Evolutionary conservation across 2,888 invertebrate species (phyloP), one percentile per base, ranked within the genome.

Genomic region (Agrochola macilenta): DNA sequence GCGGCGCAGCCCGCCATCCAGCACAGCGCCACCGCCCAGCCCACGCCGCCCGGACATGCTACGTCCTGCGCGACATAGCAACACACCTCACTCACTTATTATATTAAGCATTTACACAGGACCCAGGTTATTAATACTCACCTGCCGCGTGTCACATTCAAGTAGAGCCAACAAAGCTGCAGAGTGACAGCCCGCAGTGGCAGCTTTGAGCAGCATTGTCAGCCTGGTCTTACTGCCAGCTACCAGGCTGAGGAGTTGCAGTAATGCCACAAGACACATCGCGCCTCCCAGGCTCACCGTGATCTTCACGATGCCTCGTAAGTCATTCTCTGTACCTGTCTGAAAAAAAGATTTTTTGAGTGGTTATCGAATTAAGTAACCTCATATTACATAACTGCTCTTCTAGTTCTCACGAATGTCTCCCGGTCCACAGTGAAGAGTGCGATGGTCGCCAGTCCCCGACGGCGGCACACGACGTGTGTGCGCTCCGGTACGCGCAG

Each of bases 1-100:
- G 98, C 97, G 17, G 98, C 98, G 92, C 98, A 97, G 0, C 97
- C 97, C n/a, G 97, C 95, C 95, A 91, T 98, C 97, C 90, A 98
- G 94, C 94, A 98, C 91, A 98, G 97, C 9, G 97, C 96, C 97
- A 98, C 98, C 69, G 98, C 97, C 90, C 98, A 98, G 61, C 98
- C 97, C 75, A 17, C 95, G 17, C 98, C 97, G 2, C 97, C 96
- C 0, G 93, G 93, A 49, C 95, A 95, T 1, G 95, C 96, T 75
- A 93, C 93, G 77, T 94, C 94, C 94, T 95, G 81, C 0, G 5
- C n/a, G 3, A 11, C 20, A 35, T n/a, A 26, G 7, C 12, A 26
- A 8, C 14, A 43, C 3, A 52, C 12, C 1, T 23, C 72, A 35
- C n/a, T 57, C 11, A 17, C n/a, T 30, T 2, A 17, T 23, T 12